Evolutionary conservation across 2,797 vertebrate genomes (phyloP).

Genomic region (Phylloscopus collybita): DNA sequence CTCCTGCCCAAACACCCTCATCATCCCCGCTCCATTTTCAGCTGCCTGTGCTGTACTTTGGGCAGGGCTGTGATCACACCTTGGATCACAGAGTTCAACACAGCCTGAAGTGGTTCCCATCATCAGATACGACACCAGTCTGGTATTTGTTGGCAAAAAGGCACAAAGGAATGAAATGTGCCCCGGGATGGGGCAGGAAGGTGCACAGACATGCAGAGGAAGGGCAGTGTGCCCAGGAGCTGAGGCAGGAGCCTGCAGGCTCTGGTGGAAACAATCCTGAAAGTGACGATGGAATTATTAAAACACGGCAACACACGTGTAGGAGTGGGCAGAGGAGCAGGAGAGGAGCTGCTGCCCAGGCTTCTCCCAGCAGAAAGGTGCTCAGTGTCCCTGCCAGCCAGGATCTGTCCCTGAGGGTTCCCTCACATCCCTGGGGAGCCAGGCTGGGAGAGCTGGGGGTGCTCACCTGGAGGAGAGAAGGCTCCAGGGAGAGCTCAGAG

Average conservation of each 20-base stretch:
- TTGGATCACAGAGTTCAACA: not conserved
- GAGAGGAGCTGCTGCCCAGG: not conserved
- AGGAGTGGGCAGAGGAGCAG: not conserved
- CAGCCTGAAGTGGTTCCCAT: not conserved
- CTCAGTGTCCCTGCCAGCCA: not conserved
- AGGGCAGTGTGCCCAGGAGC: not conserved
- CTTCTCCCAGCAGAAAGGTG: not conserved
- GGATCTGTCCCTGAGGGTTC: not conserved
- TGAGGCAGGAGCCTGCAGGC: constrained; percentile 9
- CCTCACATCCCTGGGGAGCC: not conserved
- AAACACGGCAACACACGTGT: not conserved
- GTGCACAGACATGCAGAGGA: not conserved
- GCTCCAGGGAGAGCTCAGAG: not conserved
- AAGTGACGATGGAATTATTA: constrained; percentile 24
- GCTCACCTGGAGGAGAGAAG: not conserved
- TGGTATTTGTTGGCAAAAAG: constrained; percentile 53
- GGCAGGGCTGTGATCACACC: not conserved
- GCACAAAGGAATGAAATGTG: not conserved
- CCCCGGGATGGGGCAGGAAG: constrained; percentile 8
- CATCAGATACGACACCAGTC: constrained; percentile 7
- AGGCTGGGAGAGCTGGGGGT: not conserved
- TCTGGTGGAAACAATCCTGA: not conserved
- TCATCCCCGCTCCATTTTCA: rapidly evolving
- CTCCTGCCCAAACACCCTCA: not conserved
- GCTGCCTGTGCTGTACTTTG: rapidly evolving